phyloP scores from a whole-genome alignment of 2,797 vertebrate genomes.

The Macropodus opercularis region DNA sequence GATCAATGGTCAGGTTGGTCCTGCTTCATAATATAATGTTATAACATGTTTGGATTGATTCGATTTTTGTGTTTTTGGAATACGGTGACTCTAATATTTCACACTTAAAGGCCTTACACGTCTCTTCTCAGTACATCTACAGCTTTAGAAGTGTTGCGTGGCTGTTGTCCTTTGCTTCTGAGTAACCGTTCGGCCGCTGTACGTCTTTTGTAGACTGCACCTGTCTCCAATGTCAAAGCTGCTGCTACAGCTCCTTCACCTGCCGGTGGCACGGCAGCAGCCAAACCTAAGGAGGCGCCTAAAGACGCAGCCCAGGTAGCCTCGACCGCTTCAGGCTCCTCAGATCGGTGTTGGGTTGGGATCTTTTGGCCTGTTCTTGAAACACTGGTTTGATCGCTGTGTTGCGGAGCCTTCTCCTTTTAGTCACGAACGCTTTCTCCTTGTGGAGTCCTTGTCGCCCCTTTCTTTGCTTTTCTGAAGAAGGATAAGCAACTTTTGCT shows the following conservation, averaged over 20 bases:
- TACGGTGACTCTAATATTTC: background rate
- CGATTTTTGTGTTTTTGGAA: too few species aligned
- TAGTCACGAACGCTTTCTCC: constrained; percentile 1
- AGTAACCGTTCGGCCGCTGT: constrained; percentile 44
- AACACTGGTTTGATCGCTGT: background rate
- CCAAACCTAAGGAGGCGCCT: constrained; percentile 52
- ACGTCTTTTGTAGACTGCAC: constrained; percentile 67
- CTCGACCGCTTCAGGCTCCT: background rate
- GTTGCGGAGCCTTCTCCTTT: background rate
- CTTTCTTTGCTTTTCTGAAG: constrained; percentile 4
- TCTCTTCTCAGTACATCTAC: constrained; percentile 5
- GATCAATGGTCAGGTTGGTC: constrained; percentile 24
- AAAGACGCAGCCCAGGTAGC: constrained; percentile 72
- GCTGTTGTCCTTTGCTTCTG: constrained; percentile 15
- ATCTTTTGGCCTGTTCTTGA: constrained; percentile 3
- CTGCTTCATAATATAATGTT: background rate
- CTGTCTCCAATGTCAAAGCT: constrained; percentile 58
- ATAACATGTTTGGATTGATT: too few species aligned
- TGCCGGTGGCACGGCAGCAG: constrained; percentile 2
- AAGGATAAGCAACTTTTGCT: constrained; percentile 9
- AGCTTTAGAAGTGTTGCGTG: constrained; percentile 6
- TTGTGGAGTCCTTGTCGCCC: constrained; percentile 1
- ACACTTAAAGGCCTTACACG: background rate
- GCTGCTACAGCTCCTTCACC: constrained; percentile 30
- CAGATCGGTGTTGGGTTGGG: background rate